phyloP scores from a whole-genome alignment of 1,140 invertebrate genomes.

The Saxidomus purpurata region DNA sequence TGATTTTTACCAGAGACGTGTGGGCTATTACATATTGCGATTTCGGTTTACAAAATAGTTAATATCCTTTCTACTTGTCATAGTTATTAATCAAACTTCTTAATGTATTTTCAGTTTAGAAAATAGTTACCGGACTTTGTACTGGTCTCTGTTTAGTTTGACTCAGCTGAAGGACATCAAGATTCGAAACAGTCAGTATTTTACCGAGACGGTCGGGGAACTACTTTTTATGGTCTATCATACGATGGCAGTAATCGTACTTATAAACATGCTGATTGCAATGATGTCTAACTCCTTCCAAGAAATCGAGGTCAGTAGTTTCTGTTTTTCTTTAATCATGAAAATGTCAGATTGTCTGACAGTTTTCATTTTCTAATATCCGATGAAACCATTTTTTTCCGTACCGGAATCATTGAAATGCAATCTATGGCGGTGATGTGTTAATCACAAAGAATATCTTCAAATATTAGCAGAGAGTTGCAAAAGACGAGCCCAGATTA shows the following conservation, averaged over 20 bases:
- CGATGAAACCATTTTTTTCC: neutral
- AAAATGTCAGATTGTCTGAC: neutral
- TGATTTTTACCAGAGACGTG: too few species aligned
- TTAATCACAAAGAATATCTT: too few species aligned
- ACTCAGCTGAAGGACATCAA: constrained; percentile 86
- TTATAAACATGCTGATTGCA: constrained; percentile 89
- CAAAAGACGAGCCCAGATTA: too few species aligned
- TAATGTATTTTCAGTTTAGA: constrained; percentile 85
- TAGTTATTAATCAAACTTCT: too few species aligned
- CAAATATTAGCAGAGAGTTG: too few species aligned
- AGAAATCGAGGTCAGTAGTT: constrained; percentile 87
- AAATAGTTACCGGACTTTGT: constrained; percentile 88
- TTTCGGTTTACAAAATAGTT: too few species aligned
- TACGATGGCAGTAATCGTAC: constrained; percentile 88
- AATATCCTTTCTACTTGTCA: too few species aligned
- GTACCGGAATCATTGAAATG: neutral
- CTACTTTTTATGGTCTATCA: constrained; percentile 88
- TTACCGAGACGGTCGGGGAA: constrained; percentile 85
- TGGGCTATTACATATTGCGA: too few species aligned
- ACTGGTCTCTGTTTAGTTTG: constrained; percentile 89
- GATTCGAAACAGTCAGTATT: constrained; percentile 78
- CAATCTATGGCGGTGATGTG: neutral
- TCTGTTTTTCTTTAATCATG: neutral
- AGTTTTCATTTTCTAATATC: neutral
- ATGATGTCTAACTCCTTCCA: constrained; percentile 90